A percentile compares a stretch with the other conserved stretches of the same genome.
These are phyloP conservation scores for Palloptera scutellata DNA, from an alignment of 2,888 invertebrate genomes.

Conservation along the genomic window DNA sequence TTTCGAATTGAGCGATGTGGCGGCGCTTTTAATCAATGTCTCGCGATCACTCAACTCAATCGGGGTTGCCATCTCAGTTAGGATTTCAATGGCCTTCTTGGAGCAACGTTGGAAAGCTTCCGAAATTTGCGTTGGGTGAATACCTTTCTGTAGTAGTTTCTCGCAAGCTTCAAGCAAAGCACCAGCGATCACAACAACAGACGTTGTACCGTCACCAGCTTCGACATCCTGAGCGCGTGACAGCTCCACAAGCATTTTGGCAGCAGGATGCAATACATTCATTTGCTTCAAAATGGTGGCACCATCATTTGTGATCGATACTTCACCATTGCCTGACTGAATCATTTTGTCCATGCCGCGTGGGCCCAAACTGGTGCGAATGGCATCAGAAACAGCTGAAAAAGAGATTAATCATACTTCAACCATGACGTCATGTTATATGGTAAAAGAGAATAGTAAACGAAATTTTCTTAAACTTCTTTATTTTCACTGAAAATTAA, in stretches of 20 bases:
- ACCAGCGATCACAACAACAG: slow-evolving; percentile 97
- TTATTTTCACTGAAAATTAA: no score
- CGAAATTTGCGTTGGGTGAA: slow-evolving; percentile 97
- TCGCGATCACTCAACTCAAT: slow-evolving; percentile 87
- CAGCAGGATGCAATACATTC: slow-evolving; percentile 97
- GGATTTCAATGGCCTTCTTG: slow-evolving; percentile 68
- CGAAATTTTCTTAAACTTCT: no score
- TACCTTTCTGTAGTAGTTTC: slow-evolving; percentile 89
- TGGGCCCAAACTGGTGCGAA: slow-evolving; percentile 97
- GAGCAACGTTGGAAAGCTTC: slow-evolving; percentile 88
- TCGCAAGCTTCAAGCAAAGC: slow-evolving; percentile 94
- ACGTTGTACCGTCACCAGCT: slow-evolving; percentile 99
- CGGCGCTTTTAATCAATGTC: slow-evolving; percentile 91
- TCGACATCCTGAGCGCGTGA: slow-evolving; percentile 99
- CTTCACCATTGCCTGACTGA: slow-evolving; percentile 95
- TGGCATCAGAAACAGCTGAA: slow-evolving; percentile 97
- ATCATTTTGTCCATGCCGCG: slow-evolving; percentile 99
- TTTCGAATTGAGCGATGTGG: slow-evolving; percentile 97
- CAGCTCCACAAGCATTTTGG: slow-evolving; percentile 98
- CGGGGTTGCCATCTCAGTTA: slow-evolving; percentile 84
- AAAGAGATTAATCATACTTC: slow-evolving; percentile 45
- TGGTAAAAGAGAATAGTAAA: background rate
- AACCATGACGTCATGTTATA: background rate
- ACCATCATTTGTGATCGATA: slow-evolving; percentile 99
- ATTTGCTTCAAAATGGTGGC: slow-evolving; percentile 99